phyloP scores from a whole-genome alignment of 1,140 invertebrate genomes.

The Platyscapa corneri region DNA sequence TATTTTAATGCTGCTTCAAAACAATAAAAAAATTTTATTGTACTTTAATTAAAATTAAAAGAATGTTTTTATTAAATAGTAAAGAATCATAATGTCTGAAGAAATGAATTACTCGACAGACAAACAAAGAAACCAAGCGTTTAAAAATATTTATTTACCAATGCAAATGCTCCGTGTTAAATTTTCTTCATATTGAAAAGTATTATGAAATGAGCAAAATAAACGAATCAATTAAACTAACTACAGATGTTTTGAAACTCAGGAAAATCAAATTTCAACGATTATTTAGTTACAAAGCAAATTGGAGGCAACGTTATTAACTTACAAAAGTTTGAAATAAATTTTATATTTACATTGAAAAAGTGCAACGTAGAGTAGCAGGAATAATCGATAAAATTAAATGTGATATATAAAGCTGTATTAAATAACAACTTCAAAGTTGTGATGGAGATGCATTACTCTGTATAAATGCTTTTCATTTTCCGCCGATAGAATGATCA shows the following conservation, averaged over 20 bases:
- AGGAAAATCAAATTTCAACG: constrained; percentile 14
- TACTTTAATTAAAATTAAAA: no score
- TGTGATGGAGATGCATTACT: background rate
- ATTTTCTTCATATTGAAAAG: background rate
- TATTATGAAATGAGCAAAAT: constrained; percentile 19
- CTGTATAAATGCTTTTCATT: background rate
- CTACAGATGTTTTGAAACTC: constrained; percentile 19
- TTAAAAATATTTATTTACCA: background rate
- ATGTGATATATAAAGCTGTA: background rate
- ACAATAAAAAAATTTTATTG: no score
- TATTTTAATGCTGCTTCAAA: no score
- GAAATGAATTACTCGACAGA: background rate
- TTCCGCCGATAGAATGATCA: constrained; percentile 6
- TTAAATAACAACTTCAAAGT: constrained; percentile 9
- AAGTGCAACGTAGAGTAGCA: background rate
- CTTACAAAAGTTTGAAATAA: background rate
- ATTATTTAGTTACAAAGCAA: constrained; percentile 24
- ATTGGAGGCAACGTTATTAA: constrained; percentile 16
- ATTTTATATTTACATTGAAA: background rate
- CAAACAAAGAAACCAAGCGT: background rate
- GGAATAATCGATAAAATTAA: background rate
- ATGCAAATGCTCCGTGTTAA: background rate
- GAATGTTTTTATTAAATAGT: no score
- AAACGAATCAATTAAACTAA: constrained; percentile 31
- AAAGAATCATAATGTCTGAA: background rate